These are phyloP conservation scores for Aramus guarauna DNA, from an alignment of 2,113 vertebrate species.

Conservation along the genomic window DNA sequence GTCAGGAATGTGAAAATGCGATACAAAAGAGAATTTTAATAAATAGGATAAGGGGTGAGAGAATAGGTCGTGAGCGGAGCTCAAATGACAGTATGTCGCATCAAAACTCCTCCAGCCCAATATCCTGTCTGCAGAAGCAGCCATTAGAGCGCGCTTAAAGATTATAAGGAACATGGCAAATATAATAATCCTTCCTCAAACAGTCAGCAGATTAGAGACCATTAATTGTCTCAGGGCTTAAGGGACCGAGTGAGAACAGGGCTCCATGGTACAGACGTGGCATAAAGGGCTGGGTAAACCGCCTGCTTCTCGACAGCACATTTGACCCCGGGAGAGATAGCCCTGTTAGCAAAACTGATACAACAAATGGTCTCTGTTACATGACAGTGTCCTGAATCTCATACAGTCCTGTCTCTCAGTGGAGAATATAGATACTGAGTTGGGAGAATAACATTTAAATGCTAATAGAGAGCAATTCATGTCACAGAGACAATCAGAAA, in stretches of 20 bases:
- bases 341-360: neutral
- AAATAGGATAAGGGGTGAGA: neutral
- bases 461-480: neutral
- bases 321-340: neutral
- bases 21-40: neutral
- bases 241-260: neutral
- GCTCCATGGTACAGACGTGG: neutral
- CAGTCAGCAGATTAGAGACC: neutral
- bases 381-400: neutral
- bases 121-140: neutral
- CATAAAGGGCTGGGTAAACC: neutral
- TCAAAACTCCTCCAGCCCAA: neutral
- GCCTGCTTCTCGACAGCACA: neutral
- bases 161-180: neutral
- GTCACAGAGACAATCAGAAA: neutral
- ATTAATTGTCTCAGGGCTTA: conserved; percentile 10
- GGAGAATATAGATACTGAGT: neutral
- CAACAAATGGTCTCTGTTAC: neutral
- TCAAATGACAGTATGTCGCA: neutral
- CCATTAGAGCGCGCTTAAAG: neutral
- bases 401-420: neutral
- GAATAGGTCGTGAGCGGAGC: neutral
- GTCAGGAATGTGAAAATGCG: neutral
- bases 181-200: conserved; percentile 8
- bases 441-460: neutral